Evolutionary conservation across 2,797 vertebrate species (phyloP).

Genomic region (Cirrhinus mrigala): DNA sequence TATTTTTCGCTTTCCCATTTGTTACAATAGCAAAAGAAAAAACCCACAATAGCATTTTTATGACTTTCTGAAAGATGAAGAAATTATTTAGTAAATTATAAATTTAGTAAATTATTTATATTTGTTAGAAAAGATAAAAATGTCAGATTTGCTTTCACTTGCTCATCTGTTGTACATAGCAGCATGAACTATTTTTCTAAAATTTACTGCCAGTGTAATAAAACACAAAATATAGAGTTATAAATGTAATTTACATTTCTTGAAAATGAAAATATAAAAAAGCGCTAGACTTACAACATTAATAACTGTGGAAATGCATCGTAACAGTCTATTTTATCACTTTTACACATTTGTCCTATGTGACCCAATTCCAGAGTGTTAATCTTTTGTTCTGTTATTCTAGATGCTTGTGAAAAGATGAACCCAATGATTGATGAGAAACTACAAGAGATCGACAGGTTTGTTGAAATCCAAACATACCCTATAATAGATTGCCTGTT

Average conservation of each 20-base stretch:
- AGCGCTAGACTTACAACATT: not conserved
- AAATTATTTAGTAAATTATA: no score
- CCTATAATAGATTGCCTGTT: not conserved
- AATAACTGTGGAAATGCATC: not conserved
- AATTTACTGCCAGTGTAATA: not conserved
- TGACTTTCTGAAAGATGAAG: not conserved
- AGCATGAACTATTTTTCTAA: no score
- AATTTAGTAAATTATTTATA: no score
- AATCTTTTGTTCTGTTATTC: conserved; percentile 15
- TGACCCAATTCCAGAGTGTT: not conserved
- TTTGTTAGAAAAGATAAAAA: no score
- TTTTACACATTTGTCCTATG: not conserved
- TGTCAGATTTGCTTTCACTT: no score
- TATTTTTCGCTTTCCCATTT: no score
- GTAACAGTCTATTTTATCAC: not conserved
- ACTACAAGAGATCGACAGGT: conserved; percentile 97
- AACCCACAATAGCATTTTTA: no score
- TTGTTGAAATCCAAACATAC: conserved; percentile 51
- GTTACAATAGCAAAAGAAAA: no score
- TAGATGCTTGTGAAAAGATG: conserved; percentile 93
- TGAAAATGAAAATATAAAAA: not conserved
- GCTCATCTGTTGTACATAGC: no score
- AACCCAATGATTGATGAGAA: conserved; percentile 97
- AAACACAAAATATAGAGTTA: not conserved
- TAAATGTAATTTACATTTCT: not conserved